These are phyloP conservation scores for Lasioglossum figueresi DNA, from an alignment of 2,888 invertebrate genomes.

Conservation along the genomic window DNA sequence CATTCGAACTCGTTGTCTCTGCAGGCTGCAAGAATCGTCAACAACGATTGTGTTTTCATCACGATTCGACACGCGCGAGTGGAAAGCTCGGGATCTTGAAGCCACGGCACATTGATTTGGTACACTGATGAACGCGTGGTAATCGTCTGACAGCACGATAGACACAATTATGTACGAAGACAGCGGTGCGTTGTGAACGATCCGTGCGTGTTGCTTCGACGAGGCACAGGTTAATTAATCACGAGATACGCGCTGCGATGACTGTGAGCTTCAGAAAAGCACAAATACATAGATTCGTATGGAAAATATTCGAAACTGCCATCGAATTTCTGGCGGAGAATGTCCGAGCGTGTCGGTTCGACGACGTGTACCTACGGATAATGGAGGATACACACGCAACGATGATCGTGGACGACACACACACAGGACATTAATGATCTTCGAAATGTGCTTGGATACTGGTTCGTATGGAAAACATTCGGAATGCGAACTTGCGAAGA, in stretches of 20 bases:
- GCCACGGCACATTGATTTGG: not conserved
- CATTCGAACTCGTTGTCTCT: slow-evolving; percentile 90
- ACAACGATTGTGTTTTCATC: slow-evolving; percentile 6
- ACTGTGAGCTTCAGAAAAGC: not conserved
- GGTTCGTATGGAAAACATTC: too few relatives aligned
- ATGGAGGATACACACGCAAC: not conserved
- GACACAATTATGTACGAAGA: not conserved
- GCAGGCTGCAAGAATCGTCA: slow-evolving; percentile 86
- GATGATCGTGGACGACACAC: not conserved
- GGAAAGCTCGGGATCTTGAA: not conserved
- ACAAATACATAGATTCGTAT: not conserved
- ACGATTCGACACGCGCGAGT: not conserved
- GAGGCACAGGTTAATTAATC: not conserved
- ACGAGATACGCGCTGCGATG: not conserved
- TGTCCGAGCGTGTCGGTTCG: not conserved
- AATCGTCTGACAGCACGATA: not conserved
- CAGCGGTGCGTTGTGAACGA: not conserved
- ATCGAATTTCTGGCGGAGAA: not conserved
- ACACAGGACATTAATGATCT: too few relatives aligned
- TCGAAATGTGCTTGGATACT: too few relatives aligned
- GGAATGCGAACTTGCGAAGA: too few relatives aligned
- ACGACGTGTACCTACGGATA: not conserved
- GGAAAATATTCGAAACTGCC: not conserved
- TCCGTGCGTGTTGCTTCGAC: not conserved
- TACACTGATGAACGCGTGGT: not conserved